Conservation (phyloP, 2,888 invertebrate species). For the Eretmocerus hayati region DNA sequence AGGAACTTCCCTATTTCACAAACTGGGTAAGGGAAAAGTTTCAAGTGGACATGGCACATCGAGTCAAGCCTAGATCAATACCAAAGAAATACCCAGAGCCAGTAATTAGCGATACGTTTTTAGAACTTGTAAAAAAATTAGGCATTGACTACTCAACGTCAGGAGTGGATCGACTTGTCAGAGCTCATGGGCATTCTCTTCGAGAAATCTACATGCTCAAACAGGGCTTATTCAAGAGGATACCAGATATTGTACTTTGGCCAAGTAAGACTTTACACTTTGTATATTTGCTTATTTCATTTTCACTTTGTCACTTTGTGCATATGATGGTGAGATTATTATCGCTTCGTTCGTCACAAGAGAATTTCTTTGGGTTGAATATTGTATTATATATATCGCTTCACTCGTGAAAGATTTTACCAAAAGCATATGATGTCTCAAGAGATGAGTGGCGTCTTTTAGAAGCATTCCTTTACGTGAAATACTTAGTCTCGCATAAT, state of each 20-base stretch:
- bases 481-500: too few relatives aligned
- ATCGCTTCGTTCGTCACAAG: too few relatives aligned
- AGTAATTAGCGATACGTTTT: slow-evolving; percentile 55
- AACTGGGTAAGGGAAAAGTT: slow-evolving; percentile 73
- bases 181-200: slow-evolving; percentile 90
- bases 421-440: too few relatives aligned
- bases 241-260: slow-evolving; percentile 94
- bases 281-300: not conserved
- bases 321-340: too few relatives aligned
- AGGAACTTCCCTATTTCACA: slow-evolving; percentile 68
- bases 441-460: too few relatives aligned
- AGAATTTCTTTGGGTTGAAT: too few relatives aligned
- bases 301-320: too few relatives aligned
- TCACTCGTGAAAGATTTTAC: too few relatives aligned
- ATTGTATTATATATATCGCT: too few relatives aligned
- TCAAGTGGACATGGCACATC: slow-evolving; percentile 54
- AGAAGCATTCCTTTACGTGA: too few relatives aligned
- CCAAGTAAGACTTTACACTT: slow-evolving; percentile 58
- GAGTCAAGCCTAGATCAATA: slow-evolving; percentile 49
- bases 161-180: slow-evolving; percentile 75
- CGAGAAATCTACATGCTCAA: slow-evolving; percentile 79
- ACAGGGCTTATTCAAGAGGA: slow-evolving; percentile 66
- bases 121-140: slow-evolving; percentile 52
- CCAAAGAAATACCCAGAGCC: slow-evolving; percentile 63
- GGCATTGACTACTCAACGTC: slow-evolving; percentile 61